Conservation (phyloP, 2,888 invertebrate genomes). For the Sarcophaga rosellei region DNA sequence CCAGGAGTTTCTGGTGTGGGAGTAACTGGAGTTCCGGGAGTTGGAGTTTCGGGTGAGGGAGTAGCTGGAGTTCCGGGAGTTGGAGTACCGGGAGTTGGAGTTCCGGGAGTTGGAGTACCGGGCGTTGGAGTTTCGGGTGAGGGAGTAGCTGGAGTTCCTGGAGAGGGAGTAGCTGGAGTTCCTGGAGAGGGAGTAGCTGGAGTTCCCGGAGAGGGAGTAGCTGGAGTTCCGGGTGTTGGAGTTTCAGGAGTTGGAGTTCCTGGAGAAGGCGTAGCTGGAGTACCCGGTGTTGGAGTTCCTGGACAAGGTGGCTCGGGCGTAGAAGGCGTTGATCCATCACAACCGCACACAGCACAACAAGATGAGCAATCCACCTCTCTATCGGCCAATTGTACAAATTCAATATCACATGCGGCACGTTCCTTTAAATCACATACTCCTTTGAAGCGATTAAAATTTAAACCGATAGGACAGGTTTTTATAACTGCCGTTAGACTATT, state of each 20-base stretch:
- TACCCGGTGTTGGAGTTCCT: neutral
- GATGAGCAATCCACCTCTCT: slow-evolving; percentile 35
- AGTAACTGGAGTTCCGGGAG: neutral
- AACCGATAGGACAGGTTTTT: slow-evolving; percentile 57
- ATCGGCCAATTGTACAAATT: slow-evolving; percentile 17
- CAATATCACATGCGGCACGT: slow-evolving; percentile 54
- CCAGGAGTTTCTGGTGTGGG: slow-evolving; percentile 1
- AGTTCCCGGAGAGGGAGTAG: neutral
- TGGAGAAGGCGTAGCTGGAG: neutral
- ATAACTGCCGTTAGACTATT: slow-evolving; percentile 65
- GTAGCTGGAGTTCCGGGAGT: neutral
- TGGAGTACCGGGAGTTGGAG: slow-evolving; percentile 20
- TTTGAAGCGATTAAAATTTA: slow-evolving; percentile 62
- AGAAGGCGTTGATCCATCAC: slow-evolving; percentile 15
- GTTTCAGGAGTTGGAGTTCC: neutral
- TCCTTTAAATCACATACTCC: slow-evolving; percentile 57
- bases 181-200: neutral
- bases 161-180: neutral
- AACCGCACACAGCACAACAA: slow-evolving; percentile 33
- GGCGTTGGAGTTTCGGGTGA: neutral
- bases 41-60: neutral
- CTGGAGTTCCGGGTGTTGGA: neutral
- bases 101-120: neutral
- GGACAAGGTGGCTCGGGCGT: neutral
- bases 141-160: neutral